These are phyloP conservation scores for Pharmacophagus antenor DNA, from an alignment of 2,888 invertebrate genomes.

Conservation along the genomic window DNA sequence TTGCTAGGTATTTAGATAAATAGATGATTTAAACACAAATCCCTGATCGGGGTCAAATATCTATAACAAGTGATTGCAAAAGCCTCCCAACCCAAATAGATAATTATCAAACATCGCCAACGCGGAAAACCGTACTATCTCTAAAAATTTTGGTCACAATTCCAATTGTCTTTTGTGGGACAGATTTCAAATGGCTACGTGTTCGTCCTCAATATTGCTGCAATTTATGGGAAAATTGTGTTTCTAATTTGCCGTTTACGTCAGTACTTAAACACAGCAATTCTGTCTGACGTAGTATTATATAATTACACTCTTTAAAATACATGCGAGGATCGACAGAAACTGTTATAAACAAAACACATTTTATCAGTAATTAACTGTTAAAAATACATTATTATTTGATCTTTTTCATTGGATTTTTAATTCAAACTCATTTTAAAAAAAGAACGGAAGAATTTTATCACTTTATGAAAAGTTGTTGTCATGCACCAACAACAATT, in stretches of 20 bases:
- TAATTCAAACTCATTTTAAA: no score
- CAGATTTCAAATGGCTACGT: conserved; percentile 23
- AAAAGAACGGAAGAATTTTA: no score
- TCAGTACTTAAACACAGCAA: no score
- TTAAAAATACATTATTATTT: no score
- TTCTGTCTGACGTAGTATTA: neutral
- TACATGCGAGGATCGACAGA: neutral
- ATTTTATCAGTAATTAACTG: no score
- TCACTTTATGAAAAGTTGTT: no score
- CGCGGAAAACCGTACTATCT: conserved; percentile 20
- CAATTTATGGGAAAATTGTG: conserved; percentile 24
- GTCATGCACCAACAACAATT: no score
- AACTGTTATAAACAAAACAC: no score
- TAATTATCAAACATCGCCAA: conserved; percentile 11
- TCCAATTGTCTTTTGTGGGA: conserved; percentile 23
- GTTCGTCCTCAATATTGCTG: conserved; percentile 19
- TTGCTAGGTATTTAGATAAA: neutral
- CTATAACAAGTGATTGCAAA: conserved; percentile 18
- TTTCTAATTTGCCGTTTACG: conserved; percentile 1
- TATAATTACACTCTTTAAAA: no score
- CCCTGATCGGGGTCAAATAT: neutral
- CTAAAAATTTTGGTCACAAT: conserved; percentile 26
- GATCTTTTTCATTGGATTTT: no score
- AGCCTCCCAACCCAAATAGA: conserved; percentile 19
- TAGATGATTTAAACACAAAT: conserved; percentile 10